Base-by-base conservation (phyloP, 2,888 invertebrate species). In the Notodonta ziczac region DNA sequence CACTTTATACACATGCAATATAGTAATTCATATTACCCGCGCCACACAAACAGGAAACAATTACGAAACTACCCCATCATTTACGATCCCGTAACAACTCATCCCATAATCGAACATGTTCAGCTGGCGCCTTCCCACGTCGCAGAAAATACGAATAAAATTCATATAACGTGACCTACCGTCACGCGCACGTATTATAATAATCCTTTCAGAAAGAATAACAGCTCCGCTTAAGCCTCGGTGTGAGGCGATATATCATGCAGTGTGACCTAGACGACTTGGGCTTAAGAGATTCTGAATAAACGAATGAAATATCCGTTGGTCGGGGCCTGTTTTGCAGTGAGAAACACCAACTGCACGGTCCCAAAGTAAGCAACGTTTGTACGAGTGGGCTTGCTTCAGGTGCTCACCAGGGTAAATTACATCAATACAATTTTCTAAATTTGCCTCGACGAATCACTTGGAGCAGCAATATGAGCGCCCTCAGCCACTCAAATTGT, bases 161-260 rank as follows among this genome's bases (percentile, higher is more conserved):
- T 54, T 54, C 39, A 35, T 24, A 54, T 9, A 32, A 32, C 24
- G 24, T 5, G 9, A 8, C 16, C 46, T 5, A 44, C 6, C 39
- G 39, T 39, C 5, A 52, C 39, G 35, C 9, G 39, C 24, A 10
- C 39, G 54, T 39, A 54, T 54, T 54, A 54, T 8, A 39, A 54
- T 54, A 54, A 54, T 54, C 54, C 54, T 39, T 39, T 54, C 24
- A 13, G 54, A 54, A 54, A 54, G 54, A 54, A 54, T 32, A 39
- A 54, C 39, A 39, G n/a, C 39, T 54, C 39, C 0, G 39, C 14
- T 39, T 39, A 54, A 39, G 54, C 39, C 14, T 54, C 32, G 24
- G 10, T 53, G 32, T 35, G 52, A 35, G 35, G 54, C 54, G 39
- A 54, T 54, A 39, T 54, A 54, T 54, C 54, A 54, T 54, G 39